A percentile compares a stretch with the other conserved stretches of the same genome.
Conservation (phyloP, 2,888 invertebrate species). For the Drosophila multiciliata region DNA sequence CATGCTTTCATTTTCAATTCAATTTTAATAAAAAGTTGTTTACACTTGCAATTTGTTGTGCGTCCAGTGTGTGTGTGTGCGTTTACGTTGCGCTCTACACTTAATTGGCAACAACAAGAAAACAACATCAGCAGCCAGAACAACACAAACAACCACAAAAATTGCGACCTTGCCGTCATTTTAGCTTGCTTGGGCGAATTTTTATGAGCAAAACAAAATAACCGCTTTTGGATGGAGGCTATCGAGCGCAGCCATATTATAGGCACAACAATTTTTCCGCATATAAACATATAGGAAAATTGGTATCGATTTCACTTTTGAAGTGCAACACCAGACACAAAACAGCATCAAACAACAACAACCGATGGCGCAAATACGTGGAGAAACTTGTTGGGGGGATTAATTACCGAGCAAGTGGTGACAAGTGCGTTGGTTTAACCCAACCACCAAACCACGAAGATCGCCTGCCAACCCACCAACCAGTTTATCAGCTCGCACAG, state of each 20-base stretch:
- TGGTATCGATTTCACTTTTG: conserved; percentile 72
- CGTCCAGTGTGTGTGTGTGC: conserved; percentile 7
- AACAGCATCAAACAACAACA: conserved; percentile 12
- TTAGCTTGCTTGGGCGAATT: conserved; percentile 23
- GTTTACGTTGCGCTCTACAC: conserved; percentile 18
- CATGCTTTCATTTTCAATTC: conserved; percentile 52
- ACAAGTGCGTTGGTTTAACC: conserved; percentile 57
- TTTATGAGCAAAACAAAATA: conserved; percentile 15
- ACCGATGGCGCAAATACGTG: conserved; percentile 9
- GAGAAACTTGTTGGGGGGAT: conserved; percentile 61
- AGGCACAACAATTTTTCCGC: conserved; percentile 68
- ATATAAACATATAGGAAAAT: conserved; percentile 41
- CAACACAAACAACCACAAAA: conserved; percentile 33
- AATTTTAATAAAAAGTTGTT: conserved; percentile 36
- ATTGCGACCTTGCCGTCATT: conserved; percentile 64
- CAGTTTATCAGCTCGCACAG: conserved; percentile 40
- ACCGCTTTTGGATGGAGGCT: conserved; percentile 6
- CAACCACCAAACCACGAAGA: conserved; percentile 4
- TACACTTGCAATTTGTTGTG: conserved; percentile 36
- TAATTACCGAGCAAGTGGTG: conserved; percentile 66
- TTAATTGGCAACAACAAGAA: conserved; percentile 54
- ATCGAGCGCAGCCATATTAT: conserved; percentile 29
- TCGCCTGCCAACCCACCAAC: background rate
- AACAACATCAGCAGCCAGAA: conserved; percentile 1
- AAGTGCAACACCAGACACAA: conserved; percentile 29